These are phyloP conservation scores for Achlya flavicornis DNA, from an alignment of 2,888 invertebrate genomes.

Conservation along the genomic window DNA sequence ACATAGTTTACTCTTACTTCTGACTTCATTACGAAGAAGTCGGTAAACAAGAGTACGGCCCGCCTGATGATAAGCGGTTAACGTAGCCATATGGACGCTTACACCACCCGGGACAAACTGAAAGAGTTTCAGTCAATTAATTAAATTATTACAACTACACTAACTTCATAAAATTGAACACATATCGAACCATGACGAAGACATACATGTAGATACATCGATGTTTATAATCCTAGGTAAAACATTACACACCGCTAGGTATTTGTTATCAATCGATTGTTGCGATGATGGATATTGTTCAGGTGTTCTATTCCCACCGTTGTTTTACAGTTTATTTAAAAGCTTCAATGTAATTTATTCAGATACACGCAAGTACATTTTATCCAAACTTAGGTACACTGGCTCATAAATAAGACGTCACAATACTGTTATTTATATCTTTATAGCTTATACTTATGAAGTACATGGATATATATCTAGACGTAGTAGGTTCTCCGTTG, in stretches of 20 bases:
- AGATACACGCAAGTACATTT: not conserved
- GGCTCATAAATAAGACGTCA: not conserved
- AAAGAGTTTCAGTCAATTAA: not conserved
- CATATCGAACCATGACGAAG: not conserved
- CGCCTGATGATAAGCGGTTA: too few relatives aligned
- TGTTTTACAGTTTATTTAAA: constrained; percentile 11
- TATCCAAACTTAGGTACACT: not conserved
- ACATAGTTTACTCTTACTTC: not conserved
- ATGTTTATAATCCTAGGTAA: constrained; percentile 14
- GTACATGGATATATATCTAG: not conserved
- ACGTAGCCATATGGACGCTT: too few relatives aligned
- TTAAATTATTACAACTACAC: not conserved
- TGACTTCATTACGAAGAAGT: too few relatives aligned
- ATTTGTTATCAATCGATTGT: constrained; percentile 21
- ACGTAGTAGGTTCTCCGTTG: not conserved
- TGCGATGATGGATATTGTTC: constrained; percentile 29
- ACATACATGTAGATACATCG: not conserved
- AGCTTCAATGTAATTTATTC: constrained; percentile 1
- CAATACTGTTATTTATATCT: not conserved
- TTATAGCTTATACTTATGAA: not conserved
- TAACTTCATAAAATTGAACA: not conserved
- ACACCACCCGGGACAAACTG: too few relatives aligned
- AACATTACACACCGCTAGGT: constrained; percentile 16
- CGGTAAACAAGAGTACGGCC: too few relatives aligned
- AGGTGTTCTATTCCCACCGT: constrained; percentile 26